Evolutionary conservation across 2,888 invertebrate genomes (phyloP), one percentile per base, ranked within the genome.

Genomic region (Sphaerophoria rueppellii): DNA sequence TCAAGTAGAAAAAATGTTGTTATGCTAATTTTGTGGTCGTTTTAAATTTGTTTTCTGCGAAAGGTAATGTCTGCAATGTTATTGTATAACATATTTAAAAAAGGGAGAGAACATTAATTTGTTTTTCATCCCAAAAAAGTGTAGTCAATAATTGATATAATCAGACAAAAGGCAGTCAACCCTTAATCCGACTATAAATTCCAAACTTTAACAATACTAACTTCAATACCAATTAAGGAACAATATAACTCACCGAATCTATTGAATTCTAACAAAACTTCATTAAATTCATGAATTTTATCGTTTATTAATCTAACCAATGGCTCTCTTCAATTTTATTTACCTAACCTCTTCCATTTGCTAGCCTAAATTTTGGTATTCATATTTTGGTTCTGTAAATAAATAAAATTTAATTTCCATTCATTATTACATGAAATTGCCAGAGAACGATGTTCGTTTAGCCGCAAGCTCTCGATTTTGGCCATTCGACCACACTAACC

Each of bases 361-460:
- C 12, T 54, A 3, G 9, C 34, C 32, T 34, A 6, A 55, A 55
- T 12, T 55, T 5, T 55, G 4, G 11, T 35, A 35, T 57, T 35
- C 57, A 40, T 35, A 11, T 67, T 14, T 43, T 43, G 9, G 9
- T 9, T 43, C 52, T 50, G 52, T 54, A 69, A 69, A 79, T 79
- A 61, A 73, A 73, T 79, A 72, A 72, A 73, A 73, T 79, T 61
- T 73, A 54, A 73, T 73, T 79, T 65, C 46, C 65, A 73, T 67
- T 67, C 72, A 73, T 73, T 48, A 67, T 67, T 24, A 73, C 46
- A 57, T 46, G 40, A n/a, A 63, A 35, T 55, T 60, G 43, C 65
- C 37, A 60, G 40, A 67, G 50, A 73, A 69, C 48, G 35, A 6
- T 65, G 72, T 65, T 60, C 40, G 32, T 1, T 24, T 34, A 5